Conservation (phyloP, 1,140 invertebrate species). For the Halesus radiatus region DNA sequence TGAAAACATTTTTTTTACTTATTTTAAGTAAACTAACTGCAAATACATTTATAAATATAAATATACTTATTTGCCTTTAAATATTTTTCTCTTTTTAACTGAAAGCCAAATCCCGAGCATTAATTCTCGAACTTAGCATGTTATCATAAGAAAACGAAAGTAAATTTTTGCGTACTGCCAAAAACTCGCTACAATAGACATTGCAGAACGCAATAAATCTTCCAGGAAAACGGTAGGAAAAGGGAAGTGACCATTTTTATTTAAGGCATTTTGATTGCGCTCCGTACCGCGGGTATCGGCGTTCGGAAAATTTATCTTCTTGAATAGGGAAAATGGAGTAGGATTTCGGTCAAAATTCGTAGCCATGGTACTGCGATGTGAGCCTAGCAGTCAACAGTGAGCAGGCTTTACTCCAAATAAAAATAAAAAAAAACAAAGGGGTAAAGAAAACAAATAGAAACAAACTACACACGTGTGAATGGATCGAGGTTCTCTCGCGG, state of each 20-base stretch:
- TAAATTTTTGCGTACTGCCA: too few species aligned
- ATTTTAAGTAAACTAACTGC: too few species aligned
- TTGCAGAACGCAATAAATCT: too few species aligned
- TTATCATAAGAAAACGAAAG: too few species aligned
- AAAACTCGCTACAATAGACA: too few species aligned
- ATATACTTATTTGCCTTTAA: too few species aligned
- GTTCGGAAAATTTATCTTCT: slow-evolving; percentile 43
- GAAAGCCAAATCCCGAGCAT: too few species aligned
- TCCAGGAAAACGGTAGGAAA: too few species aligned
- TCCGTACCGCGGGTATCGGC: slow-evolving; percentile 28
- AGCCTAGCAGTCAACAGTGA: not conserved
- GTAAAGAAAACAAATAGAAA: slow-evolving; percentile 27
- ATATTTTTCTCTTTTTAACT: too few species aligned
- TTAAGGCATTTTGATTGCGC: slow-evolving; percentile 33
- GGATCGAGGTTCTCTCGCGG: slow-evolving; percentile 36
- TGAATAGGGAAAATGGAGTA: not conserved
- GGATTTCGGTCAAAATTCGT: not conserved
- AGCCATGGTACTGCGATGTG: not conserved
- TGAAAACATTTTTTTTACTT: too few species aligned
- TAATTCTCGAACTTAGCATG: too few species aligned
- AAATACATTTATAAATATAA: too few species aligned
- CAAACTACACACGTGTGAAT: slow-evolving; percentile 41
- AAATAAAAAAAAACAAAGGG: slow-evolving; percentile 33
- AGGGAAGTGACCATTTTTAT: not conserved
- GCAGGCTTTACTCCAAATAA: slow-evolving; percentile 7